A percentile compares a stretch with the other conserved stretches of the same genome.
phyloP scores from a whole-genome alignment of 1,140 invertebrate species.

The Grapholita molesta region DNA sequence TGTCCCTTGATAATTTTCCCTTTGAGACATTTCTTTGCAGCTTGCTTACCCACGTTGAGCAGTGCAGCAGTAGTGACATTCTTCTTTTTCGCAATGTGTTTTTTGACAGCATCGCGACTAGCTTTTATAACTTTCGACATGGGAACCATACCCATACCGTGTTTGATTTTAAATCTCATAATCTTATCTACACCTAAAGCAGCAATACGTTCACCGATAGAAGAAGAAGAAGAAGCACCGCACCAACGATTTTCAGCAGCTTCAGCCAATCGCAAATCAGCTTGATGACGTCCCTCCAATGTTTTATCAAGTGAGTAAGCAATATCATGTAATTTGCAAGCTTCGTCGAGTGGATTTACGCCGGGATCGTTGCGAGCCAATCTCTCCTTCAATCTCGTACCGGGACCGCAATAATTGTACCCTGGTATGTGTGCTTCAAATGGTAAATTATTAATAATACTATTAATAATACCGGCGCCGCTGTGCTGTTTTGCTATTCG shows the following conservation, averaged over 20 bases:
- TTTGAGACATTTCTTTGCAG: neutral
- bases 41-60: neutral
- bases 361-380: neutral
- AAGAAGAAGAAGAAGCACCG: neutral
- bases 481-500: neutral
- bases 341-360: neutral
- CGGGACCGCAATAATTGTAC: neutral
- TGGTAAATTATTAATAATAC: neutral
- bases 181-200: neutral
- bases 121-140: neutral
- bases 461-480: neutral
- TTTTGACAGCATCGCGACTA: neutral
- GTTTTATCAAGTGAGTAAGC: neutral
- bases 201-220: neutral
- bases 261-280: neutral
- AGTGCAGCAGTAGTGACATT: neutral
- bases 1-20: neutral
- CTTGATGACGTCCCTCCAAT: neutral
- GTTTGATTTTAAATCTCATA: neutral
- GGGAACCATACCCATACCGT: neutral
- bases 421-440: neutral
- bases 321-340: neutral
- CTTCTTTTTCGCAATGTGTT: neutral
- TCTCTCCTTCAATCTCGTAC: neutral
- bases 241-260: neutral